Evolutionary conservation across 2,797 vertebrate genomes (phyloP).

Genomic region (Manis crassicaudata): DNA sequence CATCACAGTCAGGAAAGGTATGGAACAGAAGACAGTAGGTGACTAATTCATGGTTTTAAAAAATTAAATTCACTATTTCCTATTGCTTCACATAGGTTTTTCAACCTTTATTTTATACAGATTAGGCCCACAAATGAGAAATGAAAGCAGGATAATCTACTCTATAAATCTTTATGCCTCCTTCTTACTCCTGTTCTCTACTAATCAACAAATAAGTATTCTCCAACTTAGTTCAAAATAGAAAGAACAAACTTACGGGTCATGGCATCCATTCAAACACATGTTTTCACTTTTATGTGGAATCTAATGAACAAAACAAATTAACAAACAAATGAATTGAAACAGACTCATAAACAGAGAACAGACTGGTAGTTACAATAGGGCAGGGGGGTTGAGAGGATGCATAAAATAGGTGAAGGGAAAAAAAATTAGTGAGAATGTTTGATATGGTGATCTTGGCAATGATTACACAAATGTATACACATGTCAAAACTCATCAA

Average conservation of each 20-base stretch:
- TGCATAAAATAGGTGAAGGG: too few species aligned
- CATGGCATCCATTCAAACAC: background rate
- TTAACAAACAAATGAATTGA: too few species aligned
- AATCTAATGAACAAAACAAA: too few species aligned
- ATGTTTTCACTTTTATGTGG: too few species aligned
- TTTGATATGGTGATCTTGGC: too few species aligned
- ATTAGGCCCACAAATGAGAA: constrained; percentile 13
- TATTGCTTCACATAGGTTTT: constrained; percentile 28
- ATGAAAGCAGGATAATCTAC: background rate
- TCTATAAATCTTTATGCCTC: background rate
- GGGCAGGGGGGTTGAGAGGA: too few species aligned
- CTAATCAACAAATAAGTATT: background rate
- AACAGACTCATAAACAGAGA: too few species aligned
- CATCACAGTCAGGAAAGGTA: background rate
- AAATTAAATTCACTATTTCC: constrained; percentile 41
- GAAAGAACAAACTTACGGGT: background rate
- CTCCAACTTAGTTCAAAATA: background rate
- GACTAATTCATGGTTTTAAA: constrained; percentile 1
- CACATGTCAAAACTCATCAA: too few species aligned
- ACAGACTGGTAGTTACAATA: too few species aligned
- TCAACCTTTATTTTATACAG: constrained; percentile 31
- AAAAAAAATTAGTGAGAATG: too few species aligned
- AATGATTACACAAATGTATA: too few species aligned
- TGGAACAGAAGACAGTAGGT: background rate
- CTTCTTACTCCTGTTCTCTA: background rate